Conservation (phyloP, 2,888 invertebrate species). For the Acronicta alni region DNA sequence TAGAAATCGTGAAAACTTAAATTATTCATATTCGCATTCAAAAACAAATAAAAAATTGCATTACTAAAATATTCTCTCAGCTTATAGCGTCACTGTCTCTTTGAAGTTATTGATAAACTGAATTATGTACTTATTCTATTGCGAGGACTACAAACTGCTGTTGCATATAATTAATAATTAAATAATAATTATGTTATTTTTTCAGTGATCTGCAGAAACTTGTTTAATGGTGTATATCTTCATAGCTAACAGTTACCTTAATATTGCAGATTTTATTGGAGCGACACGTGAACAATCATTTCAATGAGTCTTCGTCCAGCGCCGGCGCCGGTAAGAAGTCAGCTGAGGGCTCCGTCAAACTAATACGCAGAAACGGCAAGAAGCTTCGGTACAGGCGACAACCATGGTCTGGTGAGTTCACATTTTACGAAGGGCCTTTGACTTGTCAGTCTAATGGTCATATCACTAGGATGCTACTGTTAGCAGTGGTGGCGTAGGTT, state of each 20-base stretch:
- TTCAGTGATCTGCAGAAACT: neutral
- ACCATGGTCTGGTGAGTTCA: conserved; percentile 95
- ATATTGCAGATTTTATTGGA: conserved; percentile 93
- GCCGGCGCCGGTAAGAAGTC: conserved; percentile 91
- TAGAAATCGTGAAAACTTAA: conserved; percentile 36
- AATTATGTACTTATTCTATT: conserved; percentile 18
- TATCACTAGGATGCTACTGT: no score
- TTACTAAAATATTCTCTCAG: conserved; percentile 28
- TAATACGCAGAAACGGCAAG: conserved; percentile 96
- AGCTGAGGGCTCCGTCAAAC: conserved; percentile 92
- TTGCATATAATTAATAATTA: conserved; percentile 24
- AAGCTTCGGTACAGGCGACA: conserved; percentile 95
- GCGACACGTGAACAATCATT: conserved; percentile 98
- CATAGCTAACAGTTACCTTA: conserved; percentile 22
- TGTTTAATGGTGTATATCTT: neutral
- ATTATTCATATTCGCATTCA: conserved; percentile 22
- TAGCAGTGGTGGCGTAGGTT: no score
- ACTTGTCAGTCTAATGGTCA: no score
- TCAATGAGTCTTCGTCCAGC: conserved; percentile 90
- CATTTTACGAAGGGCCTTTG: no score
- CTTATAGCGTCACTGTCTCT: conserved; percentile 34
- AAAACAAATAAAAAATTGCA: conserved; percentile 38
- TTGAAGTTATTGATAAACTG: conserved; percentile 9
- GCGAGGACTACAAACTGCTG: conserved; percentile 6
- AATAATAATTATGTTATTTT: neutral